These are phyloP conservation scores for Tympanuchus pallidicinctus DNA, from an alignment of 2,113 vertebrate species.

Conservation along the genomic window DNA sequence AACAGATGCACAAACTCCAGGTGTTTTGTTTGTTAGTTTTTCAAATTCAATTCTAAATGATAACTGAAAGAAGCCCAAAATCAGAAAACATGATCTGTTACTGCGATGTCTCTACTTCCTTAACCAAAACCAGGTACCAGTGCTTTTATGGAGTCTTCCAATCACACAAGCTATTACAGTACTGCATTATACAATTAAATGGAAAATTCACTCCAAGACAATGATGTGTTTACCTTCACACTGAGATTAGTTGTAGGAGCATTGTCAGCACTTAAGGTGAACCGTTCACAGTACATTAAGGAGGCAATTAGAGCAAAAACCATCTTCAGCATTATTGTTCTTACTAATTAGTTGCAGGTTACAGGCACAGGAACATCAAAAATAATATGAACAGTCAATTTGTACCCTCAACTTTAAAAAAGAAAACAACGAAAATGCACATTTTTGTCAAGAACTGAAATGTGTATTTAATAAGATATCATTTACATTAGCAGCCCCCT, in stretches of 20 bases:
- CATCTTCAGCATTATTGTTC: constrained; percentile 72
- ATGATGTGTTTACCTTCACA: constrained; percentile 65
- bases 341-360: constrained; percentile 73
- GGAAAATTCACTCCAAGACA: constrained; percentile 63
- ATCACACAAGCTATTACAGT: constrained; percentile 38
- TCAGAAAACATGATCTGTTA: not conserved
- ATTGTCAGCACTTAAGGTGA: constrained; percentile 75
- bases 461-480: constrained; percentile 45
- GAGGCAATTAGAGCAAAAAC: constrained; percentile 70
- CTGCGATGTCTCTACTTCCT: not conserved
- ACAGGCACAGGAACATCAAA: constrained; percentile 49
- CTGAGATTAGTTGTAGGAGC: constrained; percentile 64
- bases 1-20: not conserved
- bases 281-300: constrained; percentile 69
- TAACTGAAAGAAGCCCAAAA: not conserved
- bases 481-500: constrained; percentile 14
- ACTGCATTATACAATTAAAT: constrained; percentile 46
- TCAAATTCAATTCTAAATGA: not conserved
- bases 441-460: constrained; percentile 6
- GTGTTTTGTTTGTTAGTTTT: fast-evolving
- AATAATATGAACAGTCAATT: constrained; percentile 62
- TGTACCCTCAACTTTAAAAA: constrained; percentile 33
- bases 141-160: constrained; percentile 28
- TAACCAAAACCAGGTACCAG: constrained; percentile 3
- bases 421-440: constrained; percentile 32